Evolutionary conservation across 1,140 invertebrate genomes (phyloP), one percentile per base, ranked within the genome.

Genomic region (Philopotamus ludificatus): DNA sequence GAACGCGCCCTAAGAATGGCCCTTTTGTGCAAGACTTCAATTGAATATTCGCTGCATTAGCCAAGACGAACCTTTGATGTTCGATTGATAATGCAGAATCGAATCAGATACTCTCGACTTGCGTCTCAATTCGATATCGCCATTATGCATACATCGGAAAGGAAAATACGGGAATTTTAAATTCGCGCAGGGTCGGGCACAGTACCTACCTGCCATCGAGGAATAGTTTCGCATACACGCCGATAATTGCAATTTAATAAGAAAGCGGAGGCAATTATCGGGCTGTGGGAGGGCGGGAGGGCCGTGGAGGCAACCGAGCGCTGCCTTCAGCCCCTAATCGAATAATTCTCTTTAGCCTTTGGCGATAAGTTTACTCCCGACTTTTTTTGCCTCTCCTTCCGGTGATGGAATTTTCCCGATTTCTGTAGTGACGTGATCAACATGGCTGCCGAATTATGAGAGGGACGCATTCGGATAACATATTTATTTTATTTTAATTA

Each of bases 271-370:
- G 12, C 1, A 12, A 7, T 39, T 34, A 9, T n/a, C 28, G n/a
- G 16, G 3, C 34, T 21, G 22, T 42, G 62, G 21, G 51, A 59
- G 44, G n/a, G 26, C 16, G 2, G 26, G 50, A 34, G 22, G 50
- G 25, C 59, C 39, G 44, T 57, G 44, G 54, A 60, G 61, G 55
- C 61, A 68, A 64, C 61, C 61, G 47, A 64, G 28, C 66, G 61
- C 61, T 68, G 57, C 66, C 62, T 53, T 68, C 54, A 60, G 54
- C 23, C 26, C 45, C 28, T 68, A 65, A 68, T 68, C 45, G 22
- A 68, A 68, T 68, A 62, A 68, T 67, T 67, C 66, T 67, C 61
- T 67, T 67, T 67, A 63, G 61, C 66, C 66, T 63, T 63, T 34
- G 57, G 66, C 66, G 66, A 63, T 67, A 60, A 67, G 60, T 67